Evolutionary conservation across 2,113 vertebrate species (phyloP).

Genomic region (Zapus hudsonius): DNA sequence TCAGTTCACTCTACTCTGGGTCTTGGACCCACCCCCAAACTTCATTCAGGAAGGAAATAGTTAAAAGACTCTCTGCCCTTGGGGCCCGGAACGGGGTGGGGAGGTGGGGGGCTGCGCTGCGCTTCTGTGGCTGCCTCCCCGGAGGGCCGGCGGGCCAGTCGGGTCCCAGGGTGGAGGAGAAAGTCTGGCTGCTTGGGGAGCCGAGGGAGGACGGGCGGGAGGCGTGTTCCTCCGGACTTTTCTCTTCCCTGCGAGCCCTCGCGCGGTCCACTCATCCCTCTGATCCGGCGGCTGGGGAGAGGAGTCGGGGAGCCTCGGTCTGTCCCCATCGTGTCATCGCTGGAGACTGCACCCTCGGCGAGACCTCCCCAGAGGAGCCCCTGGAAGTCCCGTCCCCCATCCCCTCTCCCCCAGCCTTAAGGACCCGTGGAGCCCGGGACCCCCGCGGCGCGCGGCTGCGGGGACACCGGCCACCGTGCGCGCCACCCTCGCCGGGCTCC

Average conservation of each 20-base stretch:
- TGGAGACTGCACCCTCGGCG: conserved; percentile 69
- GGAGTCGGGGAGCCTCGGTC: conserved; percentile 90
- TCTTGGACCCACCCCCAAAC: background rate
- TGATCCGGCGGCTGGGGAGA: conserved; percentile 51
- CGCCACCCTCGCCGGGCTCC: background rate
- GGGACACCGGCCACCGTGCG: background rate
- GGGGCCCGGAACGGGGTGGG: conserved; percentile 68
- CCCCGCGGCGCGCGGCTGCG: too few species aligned
- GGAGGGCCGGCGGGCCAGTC: conserved; percentile 79
- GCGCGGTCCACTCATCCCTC: background rate
- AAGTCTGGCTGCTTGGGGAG: conserved; percentile 83
- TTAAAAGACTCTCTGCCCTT: conserved; percentile 81
- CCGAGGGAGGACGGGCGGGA: background rate
- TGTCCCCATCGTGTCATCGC: conserved; percentile 90
- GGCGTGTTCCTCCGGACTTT: conserved; percentile 77
- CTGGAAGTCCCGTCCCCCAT: background rate
- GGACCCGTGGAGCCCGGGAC: conserved; percentile 5
- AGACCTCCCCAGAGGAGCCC: conserved; percentile 86
- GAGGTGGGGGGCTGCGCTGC: conserved; percentile 78
- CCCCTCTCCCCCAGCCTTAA: background rate
- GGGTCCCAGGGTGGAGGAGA: conserved; percentile 67
- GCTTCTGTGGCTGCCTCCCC: conserved; percentile 79
- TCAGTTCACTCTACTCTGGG: background rate
- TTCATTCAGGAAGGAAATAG: conserved; percentile 81
- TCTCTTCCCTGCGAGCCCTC: conserved; percentile 56